Evolutionary conservation across 1,140 invertebrate species (phyloP), one percentile per base, ranked within the genome.

Genomic region (Eufriesea mexicana): DNA sequence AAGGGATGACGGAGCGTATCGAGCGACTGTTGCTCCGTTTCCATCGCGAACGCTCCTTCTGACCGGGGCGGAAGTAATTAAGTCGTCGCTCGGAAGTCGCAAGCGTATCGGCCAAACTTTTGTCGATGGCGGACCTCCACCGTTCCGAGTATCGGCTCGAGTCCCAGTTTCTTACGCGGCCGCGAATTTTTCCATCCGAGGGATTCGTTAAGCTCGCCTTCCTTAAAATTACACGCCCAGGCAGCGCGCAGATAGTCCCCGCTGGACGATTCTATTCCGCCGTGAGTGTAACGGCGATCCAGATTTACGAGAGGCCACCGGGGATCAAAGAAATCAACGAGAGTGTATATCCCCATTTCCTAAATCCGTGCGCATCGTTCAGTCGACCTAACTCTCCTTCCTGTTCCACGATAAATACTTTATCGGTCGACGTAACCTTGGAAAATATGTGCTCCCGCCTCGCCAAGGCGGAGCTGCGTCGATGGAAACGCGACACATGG

Each of bases 271-370:
- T 49, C 20, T 20, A 45, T 45, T 42, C 25, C 9, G 23, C 7
- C 18, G 5, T 5, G 16, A 1, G 14, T n/a, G 18, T n/a, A 73
- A n/a, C 71, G 23, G 35, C 20, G 35, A 45, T 45, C 42, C 12
- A 64, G 71, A 85, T 88, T 88, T 87, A 87, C 71, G 64, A 25
- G 42, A 23, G 59, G 54, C 49, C 71, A 10, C 68, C 71, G 42
- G 55, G 85, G 82, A 90, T 91, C 86, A 84, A 89, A 83, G 76
- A 89, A 91, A 91, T 91, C 91, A 90, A 90, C 79, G 84, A 79
- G 84, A 91, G 89, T 91, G 87, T 91, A 74, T 86, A 88, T 82
- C 25, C 72, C 82, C 86, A 86, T 91, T 92, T 85, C 64, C 81
- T 73, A 86, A 88, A 92, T 90, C 89, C 88, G 71, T n/a, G 79